Evolutionary conservation across 2,797 vertebrate species (phyloP).

Genomic region (Gadopsis bispinosus): DNA sequence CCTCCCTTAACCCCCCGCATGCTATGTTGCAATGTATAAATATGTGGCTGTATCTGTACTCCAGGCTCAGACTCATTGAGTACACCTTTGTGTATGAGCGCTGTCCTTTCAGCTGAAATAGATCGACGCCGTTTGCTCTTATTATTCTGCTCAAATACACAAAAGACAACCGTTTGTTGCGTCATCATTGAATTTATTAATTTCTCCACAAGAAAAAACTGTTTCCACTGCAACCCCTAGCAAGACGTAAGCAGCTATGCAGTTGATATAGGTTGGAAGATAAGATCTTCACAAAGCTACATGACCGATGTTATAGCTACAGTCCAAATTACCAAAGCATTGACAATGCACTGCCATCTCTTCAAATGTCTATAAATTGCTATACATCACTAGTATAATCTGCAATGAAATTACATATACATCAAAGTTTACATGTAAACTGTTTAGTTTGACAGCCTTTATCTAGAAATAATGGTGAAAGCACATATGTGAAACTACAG

Average conservation of each 20-base stretch:
- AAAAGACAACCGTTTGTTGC: too few relatives aligned
- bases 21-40: too few relatives aligned
- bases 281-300: background rate
- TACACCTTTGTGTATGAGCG: too few relatives aligned
- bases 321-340: background rate
- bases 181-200: too few relatives aligned
- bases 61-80: too few relatives aligned
- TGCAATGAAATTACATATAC: background rate
- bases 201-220: too few relatives aligned
- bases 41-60: too few relatives aligned
- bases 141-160: too few relatives aligned
- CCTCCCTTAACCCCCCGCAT: too few relatives aligned
- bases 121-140: too few relatives aligned
- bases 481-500: background rate
- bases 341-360: background rate
- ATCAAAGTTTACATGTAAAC: background rate
- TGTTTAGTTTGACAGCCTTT: background rate
- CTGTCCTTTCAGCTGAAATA: too few relatives aligned
- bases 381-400: background rate
- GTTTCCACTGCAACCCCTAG: too few relatives aligned
- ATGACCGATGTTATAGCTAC: background rate
- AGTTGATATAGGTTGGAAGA: background rate
- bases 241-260: background rate
- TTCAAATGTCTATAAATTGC: background rate
- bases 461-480: background rate